Base-by-base conservation (phyloP, 2,888 invertebrate species). In the Drosophila melanosoma region DNA sequence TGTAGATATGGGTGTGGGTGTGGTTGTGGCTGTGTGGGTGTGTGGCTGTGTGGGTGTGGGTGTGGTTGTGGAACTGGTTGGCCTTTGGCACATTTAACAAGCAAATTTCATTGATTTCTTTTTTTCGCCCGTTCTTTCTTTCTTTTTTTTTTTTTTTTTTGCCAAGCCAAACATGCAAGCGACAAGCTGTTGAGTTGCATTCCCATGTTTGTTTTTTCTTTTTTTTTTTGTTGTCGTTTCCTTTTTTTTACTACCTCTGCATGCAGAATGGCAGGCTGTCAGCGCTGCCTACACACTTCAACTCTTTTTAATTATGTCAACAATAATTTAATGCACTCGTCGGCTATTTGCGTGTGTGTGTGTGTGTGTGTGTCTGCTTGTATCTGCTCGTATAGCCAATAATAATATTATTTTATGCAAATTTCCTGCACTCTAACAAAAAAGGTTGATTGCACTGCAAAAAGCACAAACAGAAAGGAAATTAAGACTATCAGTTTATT, bases 261-360 rank as follows among this genome's bases (percentile, higher is more conserved):
- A 69, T 72, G 15, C 32, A 29, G 42, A 72, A 65, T 58, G 63
- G 33, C 58, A 35, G 32, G 10, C 29, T 45, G 70, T 15, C 66
- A 57, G 53, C 17, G 56, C 42, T 67, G 69, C 69, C 74, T 79
- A 66, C 61, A 64, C 78, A 63, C 62, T 71, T 70, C 69, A 76
- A 57, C 69, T 61, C 52, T 57, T 68, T 79, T 81, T 76, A 81
- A 75, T 81, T 76, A 83, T 75, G 79, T 84, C 81, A 86, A 86
- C 86, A 86, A 79, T 83, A 81, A 83, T 86, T 86, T 83, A 81
- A 85, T 85, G 83, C 79, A 83, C 83, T 85, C 76, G 51, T 64
- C 48, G 57, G 45, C 58, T 56, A 20, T 51, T 58, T 58, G 38
- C n/a, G 23, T 53, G 15, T 49, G 33, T 33, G 36, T 42, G 33